Evolutionary conservation across 2,113 vertebrate species (phyloP).

Genomic region (Azemiops feae): DNA sequence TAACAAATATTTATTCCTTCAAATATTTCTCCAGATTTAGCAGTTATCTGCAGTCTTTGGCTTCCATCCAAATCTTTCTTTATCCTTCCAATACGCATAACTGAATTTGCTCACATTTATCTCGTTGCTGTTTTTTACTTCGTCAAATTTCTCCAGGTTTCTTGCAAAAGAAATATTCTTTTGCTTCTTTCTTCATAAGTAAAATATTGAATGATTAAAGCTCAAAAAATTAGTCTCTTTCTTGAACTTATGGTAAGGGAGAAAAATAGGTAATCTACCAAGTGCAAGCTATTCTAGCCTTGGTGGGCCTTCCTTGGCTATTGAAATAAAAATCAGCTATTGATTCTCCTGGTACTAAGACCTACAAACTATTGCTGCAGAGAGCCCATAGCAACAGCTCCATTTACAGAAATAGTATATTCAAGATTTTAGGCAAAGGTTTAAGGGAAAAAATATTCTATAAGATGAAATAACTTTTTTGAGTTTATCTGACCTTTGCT

Average conservation of each 20-base stretch:
- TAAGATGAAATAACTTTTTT: neutral
- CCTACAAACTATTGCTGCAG: neutral
- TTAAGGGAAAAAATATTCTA: neutral
- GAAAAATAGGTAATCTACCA: neutral
- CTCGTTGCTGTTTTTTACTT: neutral
- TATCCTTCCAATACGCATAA: neutral
- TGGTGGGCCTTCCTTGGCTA: neutral
- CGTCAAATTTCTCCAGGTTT: neutral
- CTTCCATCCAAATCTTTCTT: neutral
- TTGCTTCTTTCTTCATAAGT: neutral
- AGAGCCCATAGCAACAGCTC: neutral
- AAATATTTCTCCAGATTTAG: neutral
- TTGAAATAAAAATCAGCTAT: neutral
- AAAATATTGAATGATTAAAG: neutral
- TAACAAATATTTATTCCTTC: neutral
- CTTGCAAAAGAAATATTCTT: neutral
- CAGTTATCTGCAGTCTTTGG: neutral
- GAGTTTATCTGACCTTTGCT: neutral
- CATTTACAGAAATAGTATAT: neutral
- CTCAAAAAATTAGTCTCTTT: neutral
- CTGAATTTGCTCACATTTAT: neutral
- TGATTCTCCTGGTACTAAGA: neutral
- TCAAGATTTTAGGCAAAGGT: neutral
- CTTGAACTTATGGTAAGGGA: neutral
- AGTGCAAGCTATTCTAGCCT: neutral